A percentile compares a stretch with the other conserved stretches of the same genome.
Conservation (phyloP, 2,797 vertebrate species). For the Rhinatrema bivittatum region DNA sequence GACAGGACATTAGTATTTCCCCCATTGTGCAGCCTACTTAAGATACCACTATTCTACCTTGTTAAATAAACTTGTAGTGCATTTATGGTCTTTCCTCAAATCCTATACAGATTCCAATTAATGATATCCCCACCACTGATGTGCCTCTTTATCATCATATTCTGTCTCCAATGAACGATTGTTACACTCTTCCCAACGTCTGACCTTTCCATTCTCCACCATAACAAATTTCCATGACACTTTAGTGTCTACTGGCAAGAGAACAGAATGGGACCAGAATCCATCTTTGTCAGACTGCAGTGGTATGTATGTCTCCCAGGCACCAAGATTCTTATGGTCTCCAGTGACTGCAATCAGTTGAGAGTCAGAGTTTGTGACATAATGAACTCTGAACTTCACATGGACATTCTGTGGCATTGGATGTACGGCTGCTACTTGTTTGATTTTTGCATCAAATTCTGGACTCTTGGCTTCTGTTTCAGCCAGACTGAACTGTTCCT, state of each 20-base stretch:
- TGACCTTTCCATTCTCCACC: constrained; percentile 73
- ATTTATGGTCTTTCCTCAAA: not conserved
- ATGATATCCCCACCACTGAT: constrained; percentile 74
- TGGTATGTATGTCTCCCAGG: constrained; percentile 70
- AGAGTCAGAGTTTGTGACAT: constrained; percentile 53
- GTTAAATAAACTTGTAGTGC: no score
- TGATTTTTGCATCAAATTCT: constrained; percentile 32
- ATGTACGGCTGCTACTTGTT: constrained; percentile 51
- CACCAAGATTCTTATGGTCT: constrained; percentile 74
- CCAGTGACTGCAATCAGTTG: constrained; percentile 77
- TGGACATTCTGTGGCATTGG: constrained; percentile 65
- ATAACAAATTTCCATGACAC: constrained; percentile 91
- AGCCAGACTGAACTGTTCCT: constrained; percentile 23
- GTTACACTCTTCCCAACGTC: constrained; percentile 86
- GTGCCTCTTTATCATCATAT: constrained; percentile 60
- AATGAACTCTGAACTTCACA: constrained; percentile 79
- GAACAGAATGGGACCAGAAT: constrained; percentile 68
- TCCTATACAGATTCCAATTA: constrained; percentile 26
- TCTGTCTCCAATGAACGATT: constrained; percentile 75
- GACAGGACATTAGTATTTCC: no score
- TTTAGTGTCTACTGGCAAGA: constrained; percentile 63
- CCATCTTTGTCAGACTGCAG: constrained; percentile 64
- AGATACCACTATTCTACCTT: no score
- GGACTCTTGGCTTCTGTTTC: not conserved
- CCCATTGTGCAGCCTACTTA: no score